These are phyloP conservation scores for Armadillidium nasatum DNA, from an alignment of 1,140 invertebrate genomes.

Conservation along the genomic window DNA sequence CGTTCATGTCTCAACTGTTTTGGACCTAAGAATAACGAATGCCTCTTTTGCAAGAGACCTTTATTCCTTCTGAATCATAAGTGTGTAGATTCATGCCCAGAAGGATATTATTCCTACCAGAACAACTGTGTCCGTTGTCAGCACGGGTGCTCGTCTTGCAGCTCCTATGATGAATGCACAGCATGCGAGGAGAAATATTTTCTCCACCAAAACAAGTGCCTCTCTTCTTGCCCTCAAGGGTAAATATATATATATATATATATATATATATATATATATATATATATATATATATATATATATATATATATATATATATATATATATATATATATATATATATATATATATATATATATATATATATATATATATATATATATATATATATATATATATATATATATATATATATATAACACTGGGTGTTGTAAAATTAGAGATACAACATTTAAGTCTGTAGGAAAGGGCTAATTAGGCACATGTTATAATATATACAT, in stretches of 20 bases:
- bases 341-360: too few relatives aligned
- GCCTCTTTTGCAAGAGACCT: neutral
- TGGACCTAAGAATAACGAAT: neutral
- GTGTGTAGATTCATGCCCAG: neutral
- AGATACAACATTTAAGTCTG: too few relatives aligned
- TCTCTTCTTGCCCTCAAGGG: neutral
- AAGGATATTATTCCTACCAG: neutral
- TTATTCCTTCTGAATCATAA: neutral
- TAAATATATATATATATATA: neutral
- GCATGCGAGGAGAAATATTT: neutral
- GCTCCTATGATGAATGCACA: neutral
- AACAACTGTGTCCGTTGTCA: neutral
- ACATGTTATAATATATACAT: too few relatives aligned
- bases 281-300: too few relatives aligned
- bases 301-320: too few relatives aligned
- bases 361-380: too few relatives aligned
- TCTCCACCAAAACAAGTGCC: neutral
- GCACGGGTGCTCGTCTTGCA: neutral
- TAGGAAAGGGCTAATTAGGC: too few relatives aligned
- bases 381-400: too few relatives aligned
- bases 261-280: too few relatives aligned
- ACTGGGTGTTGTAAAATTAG: too few relatives aligned
- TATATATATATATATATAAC: too few relatives aligned
- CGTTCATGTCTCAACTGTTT: neutral
- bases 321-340: too few relatives aligned